Conservation (phyloP, 2,113 vertebrate species). For the Pelecanoides urinatrix region DNA sequence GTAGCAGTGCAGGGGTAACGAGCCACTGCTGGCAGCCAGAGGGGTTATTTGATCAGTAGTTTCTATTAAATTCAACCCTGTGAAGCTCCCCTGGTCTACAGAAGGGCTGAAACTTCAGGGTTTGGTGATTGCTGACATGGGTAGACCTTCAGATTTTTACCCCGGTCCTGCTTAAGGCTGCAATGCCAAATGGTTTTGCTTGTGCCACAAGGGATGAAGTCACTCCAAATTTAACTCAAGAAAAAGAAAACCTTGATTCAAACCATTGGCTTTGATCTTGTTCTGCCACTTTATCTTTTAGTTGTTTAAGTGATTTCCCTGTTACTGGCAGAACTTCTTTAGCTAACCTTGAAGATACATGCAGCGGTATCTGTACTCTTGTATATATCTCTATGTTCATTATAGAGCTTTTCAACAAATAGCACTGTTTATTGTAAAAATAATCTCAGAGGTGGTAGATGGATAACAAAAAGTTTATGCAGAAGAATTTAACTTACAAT, state of each 20-base stretch:
- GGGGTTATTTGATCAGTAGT: background rate
- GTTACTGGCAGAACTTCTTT: background rate
- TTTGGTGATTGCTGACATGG: background rate
- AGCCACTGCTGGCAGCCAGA: background rate
- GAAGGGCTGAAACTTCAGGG: background rate
- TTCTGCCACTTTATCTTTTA: background rate
- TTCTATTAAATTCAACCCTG: background rate
- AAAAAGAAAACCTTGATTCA: background rate
- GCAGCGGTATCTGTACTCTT: background rate
- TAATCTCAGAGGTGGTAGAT: background rate
- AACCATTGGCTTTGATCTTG: background rate
- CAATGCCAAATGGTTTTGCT: background rate
- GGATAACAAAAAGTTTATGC: background rate
- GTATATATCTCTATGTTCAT: background rate
- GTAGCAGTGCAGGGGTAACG: rapidly evolving
- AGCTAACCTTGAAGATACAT: background rate
- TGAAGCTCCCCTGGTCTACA: background rate
- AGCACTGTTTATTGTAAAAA: background rate
- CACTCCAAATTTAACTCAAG: background rate
- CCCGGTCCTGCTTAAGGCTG: background rate
- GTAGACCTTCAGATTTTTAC: background rate
- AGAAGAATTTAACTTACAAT: background rate
- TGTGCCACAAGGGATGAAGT: background rate
- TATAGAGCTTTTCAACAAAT: background rate
- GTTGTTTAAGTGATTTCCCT: background rate